These are phyloP conservation scores for Nibea albiflora DNA, from an alignment of 2,113 vertebrate genomes.

Conservation along the genomic window DNA sequence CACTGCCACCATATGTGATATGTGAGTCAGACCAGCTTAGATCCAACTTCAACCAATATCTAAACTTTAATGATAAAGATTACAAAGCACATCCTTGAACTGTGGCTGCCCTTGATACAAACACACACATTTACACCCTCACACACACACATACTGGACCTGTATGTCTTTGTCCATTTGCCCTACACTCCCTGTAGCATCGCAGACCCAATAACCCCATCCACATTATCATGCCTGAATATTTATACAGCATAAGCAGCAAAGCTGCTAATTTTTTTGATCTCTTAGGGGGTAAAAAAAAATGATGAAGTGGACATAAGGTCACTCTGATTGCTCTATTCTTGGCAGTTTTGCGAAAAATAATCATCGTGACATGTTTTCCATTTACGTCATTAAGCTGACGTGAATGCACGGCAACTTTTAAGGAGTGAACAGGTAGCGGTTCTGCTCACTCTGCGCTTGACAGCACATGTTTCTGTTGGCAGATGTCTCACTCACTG, in stretches of 20 bases:
- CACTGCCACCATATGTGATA: conserved; percentile 59
- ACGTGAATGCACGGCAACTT: not conserved
- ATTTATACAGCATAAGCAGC: conserved; percentile 73
- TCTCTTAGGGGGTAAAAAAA: conserved; percentile 23
- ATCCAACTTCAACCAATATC: conserved; percentile 2
- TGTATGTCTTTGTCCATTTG: conserved; percentile 69
- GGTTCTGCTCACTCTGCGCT: not conserved
- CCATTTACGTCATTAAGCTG: conserved; percentile 20
- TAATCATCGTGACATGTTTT: conserved; percentile 31
- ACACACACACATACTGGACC: conserved; percentile 10
- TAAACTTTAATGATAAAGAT: conserved; percentile 33
- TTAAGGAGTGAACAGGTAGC: not conserved
- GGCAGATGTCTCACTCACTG: not conserved
- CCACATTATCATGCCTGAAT: conserved; percentile 79
- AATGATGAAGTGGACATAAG: conserved; percentile 34
- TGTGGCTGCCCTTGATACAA: conserved; percentile 13
- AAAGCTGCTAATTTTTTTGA: conserved; percentile 48
- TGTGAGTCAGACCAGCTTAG: not conserved
- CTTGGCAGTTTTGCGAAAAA: not conserved
- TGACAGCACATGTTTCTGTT: not conserved
- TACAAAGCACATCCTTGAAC: conserved; percentile 33
- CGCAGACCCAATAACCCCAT: conserved; percentile 47
- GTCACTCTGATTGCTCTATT: conserved; percentile 31
- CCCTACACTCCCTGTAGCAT: conserved; percentile 62
- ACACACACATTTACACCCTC: conserved; percentile 13